Conservation (phyloP, 2,797 vertebrate species). For the Sarcophilus harrisii region DNA sequence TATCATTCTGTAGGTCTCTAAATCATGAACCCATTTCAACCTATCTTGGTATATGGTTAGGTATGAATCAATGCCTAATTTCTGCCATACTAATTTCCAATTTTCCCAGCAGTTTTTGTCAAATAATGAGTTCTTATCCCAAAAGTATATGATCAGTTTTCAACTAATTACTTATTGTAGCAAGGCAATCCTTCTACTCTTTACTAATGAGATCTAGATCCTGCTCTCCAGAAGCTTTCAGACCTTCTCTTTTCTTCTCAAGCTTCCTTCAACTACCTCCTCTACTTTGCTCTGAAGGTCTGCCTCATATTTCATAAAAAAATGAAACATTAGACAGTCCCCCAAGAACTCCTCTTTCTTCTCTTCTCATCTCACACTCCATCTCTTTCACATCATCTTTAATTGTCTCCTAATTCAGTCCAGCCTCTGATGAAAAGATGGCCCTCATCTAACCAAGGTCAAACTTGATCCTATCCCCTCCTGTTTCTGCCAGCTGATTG, state of each 20-base stretch:
- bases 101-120: no score
- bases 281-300: neutral
- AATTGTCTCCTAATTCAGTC: neutral
- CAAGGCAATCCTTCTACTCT: neutral
- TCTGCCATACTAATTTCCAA: no score
- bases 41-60: no score
- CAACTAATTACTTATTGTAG: neutral
- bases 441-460: neutral
- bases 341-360: neutral
- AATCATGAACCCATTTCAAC: no score
- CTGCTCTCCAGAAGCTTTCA: neutral
- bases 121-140: no score
- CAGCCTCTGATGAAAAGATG: no score
- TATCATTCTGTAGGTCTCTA: no score
- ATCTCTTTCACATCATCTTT: neutral
- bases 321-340: neutral
- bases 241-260: neutral
- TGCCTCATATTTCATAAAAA: neutral
- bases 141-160: neutral
- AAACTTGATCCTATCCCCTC: neutral
- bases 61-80: no score
- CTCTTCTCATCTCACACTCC: neutral
- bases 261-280: neutral
- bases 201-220: neutral
- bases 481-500: neutral